phyloP scores from a whole-genome alignment of 2,888 invertebrate genomes.

The Pyrgus malvae region DNA sequence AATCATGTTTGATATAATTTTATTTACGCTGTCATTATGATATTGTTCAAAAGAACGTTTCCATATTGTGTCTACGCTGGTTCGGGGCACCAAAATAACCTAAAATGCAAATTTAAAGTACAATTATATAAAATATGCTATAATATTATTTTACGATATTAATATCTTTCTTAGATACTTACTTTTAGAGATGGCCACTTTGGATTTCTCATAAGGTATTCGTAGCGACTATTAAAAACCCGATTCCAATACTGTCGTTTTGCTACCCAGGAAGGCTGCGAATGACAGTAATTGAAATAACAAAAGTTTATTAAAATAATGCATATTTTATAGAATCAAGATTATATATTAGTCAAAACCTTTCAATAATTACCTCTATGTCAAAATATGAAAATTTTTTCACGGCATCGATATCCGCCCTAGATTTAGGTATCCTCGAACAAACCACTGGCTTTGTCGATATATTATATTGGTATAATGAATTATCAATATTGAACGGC shows the following conservation, averaged over 20 bases:
- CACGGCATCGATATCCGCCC: constrained; percentile 57
- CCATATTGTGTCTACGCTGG: constrained; percentile 65
- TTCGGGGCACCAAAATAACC: constrained; percentile 65
- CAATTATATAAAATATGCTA: constrained; percentile 1
- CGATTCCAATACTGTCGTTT: constrained; percentile 61
- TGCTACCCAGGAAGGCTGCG: constrained; percentile 56
- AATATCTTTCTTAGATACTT: too few relatives aligned
- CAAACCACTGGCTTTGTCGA: constrained; percentile 46
- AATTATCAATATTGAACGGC: constrained; percentile 34
- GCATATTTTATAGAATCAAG: too few relatives aligned
- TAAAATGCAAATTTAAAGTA: constrained; percentile 34
- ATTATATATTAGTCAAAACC: too few relatives aligned
- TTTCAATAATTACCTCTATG: constrained; percentile 54
- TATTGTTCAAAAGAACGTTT: constrained; percentile 57
- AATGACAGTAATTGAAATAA: neutral
- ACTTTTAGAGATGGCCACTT: constrained; percentile 71
- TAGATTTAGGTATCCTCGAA: constrained; percentile 39
- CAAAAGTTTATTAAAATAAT: too few relatives aligned
- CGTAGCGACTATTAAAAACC: constrained; percentile 66
- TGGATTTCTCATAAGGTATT: constrained; percentile 62
- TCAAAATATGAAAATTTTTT: constrained; percentile 54
- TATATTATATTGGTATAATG: constrained; percentile 44
- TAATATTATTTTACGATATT: too few relatives aligned
- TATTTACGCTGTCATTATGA: constrained; percentile 55
- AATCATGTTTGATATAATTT: constrained; percentile 61